Evolutionary conservation across 2,113 vertebrate species (phyloP), one percentile per base, ranked within the genome.

Genomic region (Pseudonaja textilis): DNA sequence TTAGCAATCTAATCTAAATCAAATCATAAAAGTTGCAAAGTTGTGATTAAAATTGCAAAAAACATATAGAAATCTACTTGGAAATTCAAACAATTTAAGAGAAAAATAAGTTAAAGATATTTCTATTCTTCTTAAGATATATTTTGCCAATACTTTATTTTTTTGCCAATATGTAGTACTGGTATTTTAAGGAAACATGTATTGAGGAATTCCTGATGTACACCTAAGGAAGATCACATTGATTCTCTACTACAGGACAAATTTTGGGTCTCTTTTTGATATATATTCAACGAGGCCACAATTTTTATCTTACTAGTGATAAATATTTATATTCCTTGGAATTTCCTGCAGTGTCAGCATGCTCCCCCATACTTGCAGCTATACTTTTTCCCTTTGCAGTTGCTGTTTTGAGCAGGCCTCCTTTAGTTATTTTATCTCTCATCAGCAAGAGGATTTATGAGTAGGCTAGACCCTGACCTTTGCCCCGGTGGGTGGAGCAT

Each of bases 281-380:
- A 92, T 3, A 1, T 22, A 54, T 95, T 56, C 89, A 88, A 6
- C 26, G 8, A 29, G 25, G 69, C 85, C 91, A 85, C 26, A 56
- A 3, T 94, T 94, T 92, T 94, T 26, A 50, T 94, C 22, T 61
- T 54, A 93, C 10, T 22, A 92, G 29, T 87, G 90, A 34, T 89
- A 61, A 56, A 39, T 87, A 54, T 50, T 92, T 47, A 54, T 93
- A 90, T 94, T 20, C 18, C 59, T 56, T 91, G 45, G 42, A 81
- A 92, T 54, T 56, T 89, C 69, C 25, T 91, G 22, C 25, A 94
- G 85, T 47, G 91, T 91, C 42, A 87, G 91, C 93, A 54, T 69
- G 90, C 89, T 94, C 57, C 18, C 1, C 3, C 91, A 57, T 85
- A 61, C 88, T n/a, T 55, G 85, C 50, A 93, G 91, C 10, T 92